Conservation (phyloP, 2,113 vertebrate species). For the Phyllostomus discolor region DNA sequence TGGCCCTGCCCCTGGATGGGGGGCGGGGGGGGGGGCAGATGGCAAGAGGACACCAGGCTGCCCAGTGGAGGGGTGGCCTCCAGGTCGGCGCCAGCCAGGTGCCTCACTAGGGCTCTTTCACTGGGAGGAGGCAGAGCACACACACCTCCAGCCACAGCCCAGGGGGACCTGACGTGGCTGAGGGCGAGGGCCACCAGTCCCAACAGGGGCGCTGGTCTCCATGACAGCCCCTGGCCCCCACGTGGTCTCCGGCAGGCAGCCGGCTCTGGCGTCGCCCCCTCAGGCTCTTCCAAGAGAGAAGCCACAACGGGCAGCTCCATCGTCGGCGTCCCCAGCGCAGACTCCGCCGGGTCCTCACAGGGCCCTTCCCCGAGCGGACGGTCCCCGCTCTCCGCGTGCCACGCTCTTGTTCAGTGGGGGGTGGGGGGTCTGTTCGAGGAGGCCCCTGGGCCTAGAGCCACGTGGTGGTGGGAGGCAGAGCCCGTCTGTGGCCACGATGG, state of each 20-base stretch:
- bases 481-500: neutral
- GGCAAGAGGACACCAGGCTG: neutral
- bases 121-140: neutral
- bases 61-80: neutral
- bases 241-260: neutral
- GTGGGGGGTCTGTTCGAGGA: neutral
- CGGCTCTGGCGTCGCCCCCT: neutral
- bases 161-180: neutral
- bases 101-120: neutral
- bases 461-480: fast-evolving
- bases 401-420: fast-evolving
- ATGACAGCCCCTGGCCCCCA: too few relatives aligned
- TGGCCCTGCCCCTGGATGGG: too few relatives aligned
- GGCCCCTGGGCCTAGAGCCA: neutral
- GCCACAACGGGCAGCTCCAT: neutral
- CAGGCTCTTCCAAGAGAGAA: too few relatives aligned
- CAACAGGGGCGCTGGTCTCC: neutral
- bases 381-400: fast-evolving
- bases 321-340: neutral
- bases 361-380: neutral
- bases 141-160: neutral
- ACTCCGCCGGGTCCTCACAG: neutral
- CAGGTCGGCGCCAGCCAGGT: fast-evolving
- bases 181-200: neutral
- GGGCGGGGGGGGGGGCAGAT: neutral